Conservation (phyloP, 1,140 invertebrate species). For the Manduca sexta region DNA sequence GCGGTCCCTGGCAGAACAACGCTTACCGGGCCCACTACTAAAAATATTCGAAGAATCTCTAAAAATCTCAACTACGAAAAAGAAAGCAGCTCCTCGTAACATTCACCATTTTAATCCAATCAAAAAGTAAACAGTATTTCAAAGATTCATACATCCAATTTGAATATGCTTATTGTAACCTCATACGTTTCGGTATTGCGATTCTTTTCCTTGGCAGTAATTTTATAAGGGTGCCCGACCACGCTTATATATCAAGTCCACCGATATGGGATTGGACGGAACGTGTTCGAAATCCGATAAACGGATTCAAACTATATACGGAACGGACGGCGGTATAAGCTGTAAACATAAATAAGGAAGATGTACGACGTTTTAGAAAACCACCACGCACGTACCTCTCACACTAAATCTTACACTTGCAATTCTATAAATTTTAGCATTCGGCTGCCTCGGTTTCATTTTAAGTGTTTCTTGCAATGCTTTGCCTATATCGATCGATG, state of each 20-base stretch:
- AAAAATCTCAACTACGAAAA: too few species aligned
- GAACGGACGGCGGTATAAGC: constrained; percentile 53
- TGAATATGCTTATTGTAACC: constrained; percentile 31
- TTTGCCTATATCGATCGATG: too few species aligned
- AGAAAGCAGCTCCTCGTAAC: too few species aligned
- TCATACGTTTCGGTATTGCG: constrained; percentile 27
- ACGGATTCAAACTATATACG: constrained; percentile 63
- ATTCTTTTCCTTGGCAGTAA: constrained; percentile 39
- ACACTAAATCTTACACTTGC: constrained; percentile 51
- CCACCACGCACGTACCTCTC: constrained; percentile 52
- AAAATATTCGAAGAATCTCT: too few species aligned
- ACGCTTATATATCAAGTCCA: constrained; percentile 53
- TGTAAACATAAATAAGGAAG: constrained; percentile 71
- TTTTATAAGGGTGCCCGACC: constrained; percentile 37
- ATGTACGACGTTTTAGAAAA: constrained; percentile 67
- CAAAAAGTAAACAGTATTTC: too few species aligned
- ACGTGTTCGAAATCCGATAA: constrained; percentile 68
- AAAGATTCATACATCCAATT: constrained; percentile 11
- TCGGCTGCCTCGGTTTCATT: constrained; percentile 8
- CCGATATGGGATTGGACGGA: constrained; percentile 49
- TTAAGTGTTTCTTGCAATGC: too few species aligned
- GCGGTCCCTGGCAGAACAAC: too few species aligned
- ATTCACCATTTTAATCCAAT: too few species aligned
- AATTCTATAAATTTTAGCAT: constrained; percentile 60
- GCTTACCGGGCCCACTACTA: too few species aligned